Base-by-base conservation (phyloP, 2,888 invertebrate species). In the Sympetrum striolatum region DNA sequence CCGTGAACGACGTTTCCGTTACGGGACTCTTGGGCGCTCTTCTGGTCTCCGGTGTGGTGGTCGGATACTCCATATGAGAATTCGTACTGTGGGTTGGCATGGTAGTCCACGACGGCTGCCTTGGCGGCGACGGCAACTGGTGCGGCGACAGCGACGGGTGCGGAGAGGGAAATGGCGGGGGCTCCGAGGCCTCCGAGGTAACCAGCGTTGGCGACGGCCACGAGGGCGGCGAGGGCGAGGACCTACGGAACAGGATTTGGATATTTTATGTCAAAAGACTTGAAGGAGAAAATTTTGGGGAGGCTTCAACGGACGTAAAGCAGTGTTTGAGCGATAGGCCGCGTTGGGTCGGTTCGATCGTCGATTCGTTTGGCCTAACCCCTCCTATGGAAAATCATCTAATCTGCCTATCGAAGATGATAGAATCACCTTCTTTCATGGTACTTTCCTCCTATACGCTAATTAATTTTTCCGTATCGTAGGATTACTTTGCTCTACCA, bases 1-100 rank as follows among this genome's bases (percentile, higher is more conserved):
- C 86, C 86, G 60, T 86, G 86, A 53, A 86, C 86, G 39, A 86
- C 86, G 86, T 60, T 37, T 15, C 86, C 86, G 60, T 60, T 60
- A 10, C 86, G 58, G 60, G 35, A 37, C 86, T 86, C 86, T 1
- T 86, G 86, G 10, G 86, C 86, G 64, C 86, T 86, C 86, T 86
- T 86, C 37, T 86, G 86, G 60, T 86, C 86, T 10, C 86, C 86
- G 14, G 86, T 86, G 86, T 39, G 60, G 35, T 58, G 53, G 86
- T 86, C 86, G n/a, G 86, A 86, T 37, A 86, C 86, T 64, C 86
- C 86, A 39, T 86, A 86, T 5, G 86, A 86, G 64, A 64, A 86
- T 8, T 22, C 37, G 86, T 86, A 86, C 60, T 86, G 86, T 14
- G 86, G 86, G 60, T 86, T 35, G 60, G 86, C 58, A 31, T 86